Percentiles rank a stretch among this genome's conserved stretches.
Evolutionary conservation across 2,797 vertebrate genomes (phyloP).

Genomic region (Acrossocheilus fasciatus): DNA sequence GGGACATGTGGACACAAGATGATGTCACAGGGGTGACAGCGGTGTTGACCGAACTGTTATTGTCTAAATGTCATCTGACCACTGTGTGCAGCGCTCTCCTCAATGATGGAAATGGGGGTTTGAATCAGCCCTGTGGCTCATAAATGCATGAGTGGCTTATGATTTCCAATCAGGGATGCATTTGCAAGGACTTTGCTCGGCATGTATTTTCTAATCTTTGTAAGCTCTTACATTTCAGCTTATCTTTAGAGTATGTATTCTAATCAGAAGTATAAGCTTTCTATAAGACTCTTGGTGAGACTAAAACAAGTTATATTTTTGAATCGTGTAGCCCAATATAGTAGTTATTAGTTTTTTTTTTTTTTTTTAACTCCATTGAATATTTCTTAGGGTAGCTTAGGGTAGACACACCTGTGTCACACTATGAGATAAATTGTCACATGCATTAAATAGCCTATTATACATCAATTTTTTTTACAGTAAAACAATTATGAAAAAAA

Average conservation of each 20-base stretch:
- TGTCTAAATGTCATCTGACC: slow-evolving; percentile 78
- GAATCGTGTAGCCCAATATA: background rate
- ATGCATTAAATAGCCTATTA: background rate
- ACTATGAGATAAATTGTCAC: background rate
- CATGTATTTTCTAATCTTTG: background rate
- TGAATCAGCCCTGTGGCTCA: slow-evolving; percentile 11
- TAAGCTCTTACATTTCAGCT: background rate
- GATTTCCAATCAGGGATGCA: slow-evolving; percentile 25
- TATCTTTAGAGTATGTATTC: background rate
- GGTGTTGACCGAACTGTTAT: slow-evolving; percentile 69
- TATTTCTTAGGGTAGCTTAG: background rate
- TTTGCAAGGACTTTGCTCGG: background rate
- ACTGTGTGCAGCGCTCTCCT: background rate
- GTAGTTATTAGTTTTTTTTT: no score
- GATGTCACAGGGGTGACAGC: slow-evolving; percentile 45
- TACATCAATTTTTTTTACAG: background rate
- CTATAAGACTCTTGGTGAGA: background rate
- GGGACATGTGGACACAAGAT: slow-evolving; percentile 44
- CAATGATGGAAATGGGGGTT: background rate
- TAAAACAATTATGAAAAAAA: background rate
- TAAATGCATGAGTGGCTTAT: slow-evolving; percentile 27
- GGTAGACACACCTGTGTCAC: background rate
- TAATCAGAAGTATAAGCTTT: background rate
- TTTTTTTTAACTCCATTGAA: background rate
- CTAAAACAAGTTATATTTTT: slow-evolving; percentile 6